These are phyloP conservation scores for Brenthis hecate DNA, from an alignment of 2,888 invertebrate genomes.

Conservation along the genomic window DNA sequence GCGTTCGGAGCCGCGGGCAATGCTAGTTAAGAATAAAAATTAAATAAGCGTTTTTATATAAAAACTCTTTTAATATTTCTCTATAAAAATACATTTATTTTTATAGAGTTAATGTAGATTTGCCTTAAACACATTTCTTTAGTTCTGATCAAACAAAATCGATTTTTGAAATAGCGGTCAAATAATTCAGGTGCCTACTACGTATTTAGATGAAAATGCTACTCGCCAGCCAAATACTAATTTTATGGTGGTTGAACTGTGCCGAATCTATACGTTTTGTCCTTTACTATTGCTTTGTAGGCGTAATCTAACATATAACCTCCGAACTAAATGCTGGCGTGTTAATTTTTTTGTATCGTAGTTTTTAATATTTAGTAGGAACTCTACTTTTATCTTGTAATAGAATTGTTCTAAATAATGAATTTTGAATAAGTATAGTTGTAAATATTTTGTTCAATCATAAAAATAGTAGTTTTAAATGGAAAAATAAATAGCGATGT, in stretches of 20 bases:
- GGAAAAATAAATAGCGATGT: slow-evolving; percentile 27
- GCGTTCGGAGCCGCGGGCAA: too few species aligned
- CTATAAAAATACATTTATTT: too few species aligned
- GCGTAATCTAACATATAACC: slow-evolving; percentile 52
- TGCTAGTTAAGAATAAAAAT: too few species aligned
- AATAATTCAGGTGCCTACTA: slow-evolving; percentile 76
- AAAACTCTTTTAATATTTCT: too few species aligned
- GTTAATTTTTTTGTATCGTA: slow-evolving; percentile 26
- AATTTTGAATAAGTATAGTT: neutral
- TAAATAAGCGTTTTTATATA: too few species aligned
- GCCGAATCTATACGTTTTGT: slow-evolving; percentile 72
- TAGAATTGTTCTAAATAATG: neutral
- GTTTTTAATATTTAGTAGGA: too few species aligned
- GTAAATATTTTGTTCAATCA: slow-evolving; percentile 2
- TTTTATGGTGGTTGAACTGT: slow-evolving; percentile 82
- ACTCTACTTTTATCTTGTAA: neutral
- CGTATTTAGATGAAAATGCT: slow-evolving; percentile 73
- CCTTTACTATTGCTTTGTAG: slow-evolving; percentile 73
- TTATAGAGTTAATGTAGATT: too few species aligned
- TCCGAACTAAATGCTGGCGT: slow-evolving; percentile 32
- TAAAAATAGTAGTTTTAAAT: slow-evolving; percentile 15
- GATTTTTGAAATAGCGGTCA: slow-evolving; percentile 67
- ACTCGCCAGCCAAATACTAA: slow-evolving; percentile 80
- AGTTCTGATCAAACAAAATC: slow-evolving; percentile 20
- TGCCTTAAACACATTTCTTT: neutral